Conservation (phyloP, 1,140 invertebrate genomes). For the Lasioglossum baleicum region DNA sequence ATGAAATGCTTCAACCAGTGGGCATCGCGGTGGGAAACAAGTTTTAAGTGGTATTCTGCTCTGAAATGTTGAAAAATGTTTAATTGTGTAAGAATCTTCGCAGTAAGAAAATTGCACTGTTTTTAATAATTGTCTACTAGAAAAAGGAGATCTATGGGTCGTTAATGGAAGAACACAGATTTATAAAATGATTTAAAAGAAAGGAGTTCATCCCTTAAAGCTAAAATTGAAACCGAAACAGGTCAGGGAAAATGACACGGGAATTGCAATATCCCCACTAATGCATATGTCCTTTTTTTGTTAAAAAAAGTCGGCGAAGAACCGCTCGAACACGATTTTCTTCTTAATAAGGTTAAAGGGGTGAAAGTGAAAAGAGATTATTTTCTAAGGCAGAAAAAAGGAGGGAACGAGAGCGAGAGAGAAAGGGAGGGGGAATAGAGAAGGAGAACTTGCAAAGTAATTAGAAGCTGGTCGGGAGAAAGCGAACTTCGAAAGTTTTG, state of each 20-base stretch:
- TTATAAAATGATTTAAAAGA: too few relatives aligned
- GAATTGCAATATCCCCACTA: background rate
- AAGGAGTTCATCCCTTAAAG: too few relatives aligned
- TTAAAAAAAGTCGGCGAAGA: background rate
- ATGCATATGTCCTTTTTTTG: background rate
- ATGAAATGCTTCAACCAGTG: conserved; percentile 7
- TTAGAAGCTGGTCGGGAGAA: background rate
- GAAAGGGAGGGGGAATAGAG: too few relatives aligned
- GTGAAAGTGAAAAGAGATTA: background rate
- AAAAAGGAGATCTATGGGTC: too few relatives aligned
- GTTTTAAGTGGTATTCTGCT: background rate
- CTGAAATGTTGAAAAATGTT: background rate
- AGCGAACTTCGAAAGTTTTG: background rate
- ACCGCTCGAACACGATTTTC: background rate
- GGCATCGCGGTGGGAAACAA: background rate
- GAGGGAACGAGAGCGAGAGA: background rate
- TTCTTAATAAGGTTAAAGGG: background rate
- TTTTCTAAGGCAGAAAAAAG: background rate
- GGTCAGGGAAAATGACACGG: background rate
- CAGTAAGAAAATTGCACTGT: too few relatives aligned
- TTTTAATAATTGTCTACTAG: too few relatives aligned
- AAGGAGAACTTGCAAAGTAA: background rate
- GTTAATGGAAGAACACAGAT: too few relatives aligned
- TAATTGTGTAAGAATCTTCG: too few relatives aligned
- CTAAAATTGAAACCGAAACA: background rate